A percentile compares a stretch with the other conserved stretches of the same genome.
phyloP scores from a whole-genome alignment of 2,888 invertebrate species.

The Melanostoma mellinum region DNA sequence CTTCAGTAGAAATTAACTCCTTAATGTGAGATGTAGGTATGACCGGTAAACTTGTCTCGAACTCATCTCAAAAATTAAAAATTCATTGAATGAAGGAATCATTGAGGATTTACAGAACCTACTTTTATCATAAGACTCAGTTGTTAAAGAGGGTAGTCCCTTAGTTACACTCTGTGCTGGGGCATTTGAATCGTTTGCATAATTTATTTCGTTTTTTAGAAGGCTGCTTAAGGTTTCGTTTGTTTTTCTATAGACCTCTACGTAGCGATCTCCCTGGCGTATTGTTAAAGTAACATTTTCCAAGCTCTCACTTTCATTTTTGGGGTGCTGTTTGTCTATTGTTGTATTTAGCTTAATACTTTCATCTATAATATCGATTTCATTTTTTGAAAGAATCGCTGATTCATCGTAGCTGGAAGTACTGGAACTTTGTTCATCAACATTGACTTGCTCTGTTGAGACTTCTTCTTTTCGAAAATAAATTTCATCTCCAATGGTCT shows the following conservation, averaged over 20 bases:
- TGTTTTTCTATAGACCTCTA: slow-evolving; percentile 63
- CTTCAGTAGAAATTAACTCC: neutral
- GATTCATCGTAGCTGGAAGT: slow-evolving; percentile 28
- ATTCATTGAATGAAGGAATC: no score
- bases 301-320: slow-evolving; percentile 51
- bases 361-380: slow-evolving; percentile 15
- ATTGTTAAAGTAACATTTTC: slow-evolving; percentile 74
- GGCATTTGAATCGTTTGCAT: slow-evolving; percentile 1
- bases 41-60: neutral
- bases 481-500: slow-evolving; percentile 75
- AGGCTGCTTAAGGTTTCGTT: slow-evolving; percentile 46
- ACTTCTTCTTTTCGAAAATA: slow-evolving; percentile 74
- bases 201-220: slow-evolving; percentile 18
- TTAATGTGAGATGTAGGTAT: neutral
- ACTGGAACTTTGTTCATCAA: slow-evolving; percentile 23
- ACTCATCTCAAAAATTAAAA: neutral
- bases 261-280: slow-evolving; percentile 74
- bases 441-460: slow-evolving; percentile 24
- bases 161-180: neutral
- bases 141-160: neutral
- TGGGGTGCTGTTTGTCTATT: slow-evolving; percentile 9
- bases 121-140: neutral
- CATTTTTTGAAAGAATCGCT: slow-evolving; percentile 6
- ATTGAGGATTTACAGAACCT: neutral
- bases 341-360: neutral